phyloP scores from a whole-genome alignment of 2,888 invertebrate genomes.

The Nasonia oneida region DNA sequence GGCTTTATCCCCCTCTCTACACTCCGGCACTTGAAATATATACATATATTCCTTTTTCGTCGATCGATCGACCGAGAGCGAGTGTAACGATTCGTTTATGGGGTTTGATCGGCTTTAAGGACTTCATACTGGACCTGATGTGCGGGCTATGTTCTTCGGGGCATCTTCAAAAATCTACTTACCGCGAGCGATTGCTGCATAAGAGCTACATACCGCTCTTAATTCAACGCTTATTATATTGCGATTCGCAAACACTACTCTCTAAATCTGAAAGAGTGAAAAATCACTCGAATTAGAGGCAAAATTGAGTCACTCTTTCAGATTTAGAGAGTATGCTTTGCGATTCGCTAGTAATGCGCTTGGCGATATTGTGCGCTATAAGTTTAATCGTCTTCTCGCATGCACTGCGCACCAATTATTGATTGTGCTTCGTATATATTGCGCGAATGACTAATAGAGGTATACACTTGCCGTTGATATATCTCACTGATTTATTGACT shows the following conservation, averaged over 20 bases:
- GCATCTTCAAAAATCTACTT: slow-evolving; percentile 57
- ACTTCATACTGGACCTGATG: slow-evolving; percentile 38
- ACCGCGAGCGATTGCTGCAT: slow-evolving; percentile 60
- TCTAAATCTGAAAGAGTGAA: too few species aligned
- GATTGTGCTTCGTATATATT: not conserved
- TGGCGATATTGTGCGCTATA: not conserved
- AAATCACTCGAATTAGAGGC: too few species aligned
- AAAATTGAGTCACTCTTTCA: too few species aligned
- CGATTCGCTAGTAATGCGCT: not conserved
- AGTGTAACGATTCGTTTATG: slow-evolving; percentile 22
- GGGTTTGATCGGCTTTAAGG: slow-evolving; percentile 53
- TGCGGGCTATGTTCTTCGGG: slow-evolving; percentile 52
- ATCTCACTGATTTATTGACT: too few species aligned
- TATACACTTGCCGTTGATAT: too few species aligned
- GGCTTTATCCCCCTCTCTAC: slow-evolving; percentile 59
- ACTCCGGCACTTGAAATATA: slow-evolving; percentile 61
- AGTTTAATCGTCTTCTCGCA: not conserved
- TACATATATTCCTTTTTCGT: slow-evolving; percentile 53
- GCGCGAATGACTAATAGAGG: too few species aligned
- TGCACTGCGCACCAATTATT: not conserved
- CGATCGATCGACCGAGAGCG: slow-evolving; percentile 23
- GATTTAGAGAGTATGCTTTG: not conserved
- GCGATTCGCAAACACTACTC: slow-evolving; percentile 20
- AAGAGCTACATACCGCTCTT: slow-evolving; percentile 14
- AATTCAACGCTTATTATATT: slow-evolving; percentile 25